Percentiles rank a stretch among this genome's conserved stretches.
These are phyloP conservation scores for Coreoperca whiteheadi DNA, from an alignment of 2,113 vertebrate species.

Conservation along the genomic window DNA sequence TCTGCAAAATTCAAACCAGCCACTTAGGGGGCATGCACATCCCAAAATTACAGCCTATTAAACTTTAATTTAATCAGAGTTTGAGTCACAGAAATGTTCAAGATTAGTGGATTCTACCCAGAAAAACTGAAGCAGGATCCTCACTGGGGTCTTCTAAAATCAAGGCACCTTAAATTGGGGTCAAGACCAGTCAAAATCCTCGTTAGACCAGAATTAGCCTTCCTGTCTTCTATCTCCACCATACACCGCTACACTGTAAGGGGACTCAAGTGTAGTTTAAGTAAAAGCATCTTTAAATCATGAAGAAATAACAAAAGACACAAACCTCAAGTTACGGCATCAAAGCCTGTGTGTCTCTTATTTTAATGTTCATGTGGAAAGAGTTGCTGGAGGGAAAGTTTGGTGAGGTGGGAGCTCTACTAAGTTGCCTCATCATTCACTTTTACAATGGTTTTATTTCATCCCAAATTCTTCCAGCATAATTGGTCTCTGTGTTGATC, in stretches of 20 bases:
- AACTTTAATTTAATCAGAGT: constrained; percentile 41
- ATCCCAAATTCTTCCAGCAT: constrained; percentile 3
- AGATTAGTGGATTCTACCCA: constrained; percentile 33
- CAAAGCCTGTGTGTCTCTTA: constrained; percentile 19
- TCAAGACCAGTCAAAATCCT: constrained; percentile 60
- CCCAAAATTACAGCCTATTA: constrained; percentile 34
- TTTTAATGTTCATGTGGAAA: constrained; percentile 17
- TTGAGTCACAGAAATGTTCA: constrained; percentile 31
- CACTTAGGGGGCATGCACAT: constrained; percentile 3
- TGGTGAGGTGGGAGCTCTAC: not conserved
- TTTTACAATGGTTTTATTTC: constrained; percentile 19
- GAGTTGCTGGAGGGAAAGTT: constrained; percentile 22
- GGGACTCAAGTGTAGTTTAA: constrained; percentile 13
- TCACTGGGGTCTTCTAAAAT: constrained; percentile 29
- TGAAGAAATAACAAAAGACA: constrained; percentile 3
- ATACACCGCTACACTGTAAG: not conserved
- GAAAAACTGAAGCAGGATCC: constrained; percentile 14
- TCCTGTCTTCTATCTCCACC: constrained; percentile 20
- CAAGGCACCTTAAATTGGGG: constrained; percentile 53
- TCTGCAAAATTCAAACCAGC: constrained; percentile 24
- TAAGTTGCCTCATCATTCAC: constrained; percentile 4
- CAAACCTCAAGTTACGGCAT: constrained; percentile 24
- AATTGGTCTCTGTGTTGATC: constrained; percentile 1
- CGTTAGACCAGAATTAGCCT: constrained; percentile 46
- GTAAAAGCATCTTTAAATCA: constrained; percentile 12